Evolutionary conservation across 2,888 invertebrate species (phyloP), one percentile per base, ranked within the genome.

Genomic region (Hemicrepidius hirtus): DNA sequence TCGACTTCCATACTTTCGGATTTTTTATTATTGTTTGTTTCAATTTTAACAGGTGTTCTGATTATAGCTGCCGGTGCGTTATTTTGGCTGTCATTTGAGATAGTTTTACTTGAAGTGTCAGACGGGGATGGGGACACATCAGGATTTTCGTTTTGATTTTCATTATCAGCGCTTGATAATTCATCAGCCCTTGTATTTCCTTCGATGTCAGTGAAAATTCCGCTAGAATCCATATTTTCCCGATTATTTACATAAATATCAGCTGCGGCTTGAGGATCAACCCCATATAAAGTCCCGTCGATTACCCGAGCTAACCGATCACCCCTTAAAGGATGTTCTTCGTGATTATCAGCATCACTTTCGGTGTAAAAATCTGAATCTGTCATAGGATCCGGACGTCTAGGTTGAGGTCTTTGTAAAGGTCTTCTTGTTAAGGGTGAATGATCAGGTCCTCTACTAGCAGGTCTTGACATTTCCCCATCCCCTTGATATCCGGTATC

Each of bases 401-500:
- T 88, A 71, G 91, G 89, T 79, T 89, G 88, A 18, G 86, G 88
- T 79, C 90, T 88, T 78, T 83, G 84, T 28, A 84, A 75, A 3
- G 89, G 89, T 80, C 89, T 86, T 0, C 89, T 85, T 0, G 88
- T 86, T 59, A 90, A 86, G 4, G 91, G 91, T 3, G 94, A 93
- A 82, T 93, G 93, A 83, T 95, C 94, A 37, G 93, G 93, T 57
- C 93, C 93, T 75, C 95, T 90, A 80, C 95, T 95, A 0, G 94
- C 95, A 0, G 95, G 95, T 73, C 95, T 89, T 21, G 95, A 95
- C 91, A 95, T 95, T 87, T 95, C 95, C 4, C 95, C 95, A 86
- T 95, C 95, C 9, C 97, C 97, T 87, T 96, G 97, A 87, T 97
- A 97, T 46, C 97, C 97, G n/a, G 93, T 94, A 85, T 97, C 97